phyloP scores from a whole-genome alignment of 2,113 vertebrate genomes.

The Thalassoma bifasciatum region DNA sequence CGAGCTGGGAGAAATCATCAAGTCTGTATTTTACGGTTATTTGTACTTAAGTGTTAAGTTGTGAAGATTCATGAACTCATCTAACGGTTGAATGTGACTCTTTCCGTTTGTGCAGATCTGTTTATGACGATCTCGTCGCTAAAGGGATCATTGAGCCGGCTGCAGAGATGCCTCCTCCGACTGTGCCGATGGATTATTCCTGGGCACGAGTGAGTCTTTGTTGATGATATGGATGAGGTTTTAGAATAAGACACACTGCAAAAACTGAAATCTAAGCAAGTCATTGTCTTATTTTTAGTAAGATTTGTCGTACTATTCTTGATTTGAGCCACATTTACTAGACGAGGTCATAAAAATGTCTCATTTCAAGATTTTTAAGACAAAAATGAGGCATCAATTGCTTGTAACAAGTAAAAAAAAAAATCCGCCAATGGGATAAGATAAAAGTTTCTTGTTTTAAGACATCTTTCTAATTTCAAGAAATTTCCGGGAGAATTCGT shows the following conservation, averaged over 20 bases:
- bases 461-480: too few species aligned
- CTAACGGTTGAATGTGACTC: not conserved
- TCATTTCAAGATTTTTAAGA: too few species aligned
- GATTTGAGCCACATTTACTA: too few species aligned
- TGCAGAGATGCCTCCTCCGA: slow-evolving; percentile 94
- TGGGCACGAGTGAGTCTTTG: slow-evolving; percentile 92
- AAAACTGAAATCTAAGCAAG: too few species aligned
- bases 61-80: not conserved
- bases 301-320: too few species aligned
- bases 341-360: too few species aligned
- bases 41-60: not conserved
- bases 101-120: slow-evolving; percentile 80
- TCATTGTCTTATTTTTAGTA: too few species aligned
- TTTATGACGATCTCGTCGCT: slow-evolving; percentile 94
- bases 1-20: slow-evolving; percentile 94
- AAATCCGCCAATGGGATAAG: too few species aligned
- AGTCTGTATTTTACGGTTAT: slow-evolving; percentile 71
- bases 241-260: not conserved
- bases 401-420: too few species aligned
- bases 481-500: too few species aligned
- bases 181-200: slow-evolving; percentile 99
- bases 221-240: not conserved
- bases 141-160: slow-evolving; percentile 92
- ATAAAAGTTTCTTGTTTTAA: too few species aligned
- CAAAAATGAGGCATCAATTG: too few species aligned